Evolutionary conservation across 30 jellyfish, hydroid and myxozoan species (phyloP), one percentile per base, ranked within the genome.

Genomic region (Rhopilema esculentum): DNA sequence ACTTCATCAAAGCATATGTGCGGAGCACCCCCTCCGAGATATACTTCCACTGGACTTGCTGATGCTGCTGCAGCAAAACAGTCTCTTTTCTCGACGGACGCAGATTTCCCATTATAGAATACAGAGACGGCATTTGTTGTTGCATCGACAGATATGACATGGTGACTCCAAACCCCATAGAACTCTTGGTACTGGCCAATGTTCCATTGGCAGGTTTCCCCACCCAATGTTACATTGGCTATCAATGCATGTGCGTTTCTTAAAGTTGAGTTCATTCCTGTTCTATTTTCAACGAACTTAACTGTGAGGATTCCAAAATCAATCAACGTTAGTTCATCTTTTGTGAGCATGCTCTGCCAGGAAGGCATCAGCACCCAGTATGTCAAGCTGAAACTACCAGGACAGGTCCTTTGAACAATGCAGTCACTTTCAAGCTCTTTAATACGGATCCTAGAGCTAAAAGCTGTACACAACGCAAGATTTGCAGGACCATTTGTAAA

Each of bases 401-500:
- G 15, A 33, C 91, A 83, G 16, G 76, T 48, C 21, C 66, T 61
- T 20, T 24, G 67, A 0, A 50, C 51, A 1, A 80, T 49, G 75
- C 90, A 80, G 25, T 66, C 63, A n/a, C 30, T 20, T 19, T 27
- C 29, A 0, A 49, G 52, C 1, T 66, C 63, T 20, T 66, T 9
- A 0, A 48, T 53, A 26, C 57, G 81, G 24, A 80, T 16, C 1
- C 79, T 28, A 16, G 57, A 22, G 0, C 27, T 0, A 16, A 85
- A 83, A n/a, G 83, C 52, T 19, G 91, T 68, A 68, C 91, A 83
- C 6, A 83, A 0, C 12, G 91, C 91, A 31, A 83, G 85, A 51
- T 83, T 83, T 52, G 33, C 91, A 0, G 85, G 84, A 1, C 91
- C 91, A 17, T 27, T 25, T 21, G 86, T 83, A 20, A 30, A 48